Percentiles rank a stretch among this genome's conserved stretches.
These are phyloP conservation scores for Trematomus bernacchii DNA, from an alignment of 2,797 vertebrate species.

Conservation along the genomic window DNA sequence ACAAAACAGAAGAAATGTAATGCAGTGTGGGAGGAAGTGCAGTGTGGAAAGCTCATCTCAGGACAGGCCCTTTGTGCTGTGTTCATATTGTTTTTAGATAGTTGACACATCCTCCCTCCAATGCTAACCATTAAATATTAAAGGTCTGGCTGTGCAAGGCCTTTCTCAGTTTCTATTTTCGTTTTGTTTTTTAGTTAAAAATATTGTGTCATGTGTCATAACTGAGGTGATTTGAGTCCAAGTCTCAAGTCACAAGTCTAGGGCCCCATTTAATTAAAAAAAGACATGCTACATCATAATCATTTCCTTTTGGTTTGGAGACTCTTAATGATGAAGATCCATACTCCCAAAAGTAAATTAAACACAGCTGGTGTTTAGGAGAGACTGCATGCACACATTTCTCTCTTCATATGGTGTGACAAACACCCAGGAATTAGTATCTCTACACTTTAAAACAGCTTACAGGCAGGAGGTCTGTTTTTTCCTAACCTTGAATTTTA, in stretches of 20 bases:
- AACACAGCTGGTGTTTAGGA: constrained; percentile 12
- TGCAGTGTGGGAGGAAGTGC: neutral
- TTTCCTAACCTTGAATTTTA: neutral
- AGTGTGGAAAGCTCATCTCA: constrained; percentile 4
- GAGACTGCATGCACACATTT: neutral
- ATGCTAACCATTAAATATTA: constrained; percentile 18
- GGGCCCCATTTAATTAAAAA: neutral
- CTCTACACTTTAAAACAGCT: constrained; percentile 2
- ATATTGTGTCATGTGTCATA: neutral
- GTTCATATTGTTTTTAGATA: constrained; percentile 18
- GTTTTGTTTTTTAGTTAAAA: neutral
- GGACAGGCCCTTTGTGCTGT: constrained; percentile 6
- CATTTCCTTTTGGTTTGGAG: neutral
- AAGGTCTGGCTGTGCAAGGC: neutral
- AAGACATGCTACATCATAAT: neutral
- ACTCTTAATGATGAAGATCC: neutral
- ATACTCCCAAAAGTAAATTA: neutral
- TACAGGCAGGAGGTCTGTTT: neutral
- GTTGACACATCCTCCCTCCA: neutral
- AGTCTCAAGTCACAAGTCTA: neutral
- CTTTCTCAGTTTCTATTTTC: neutral
- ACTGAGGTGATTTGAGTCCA: neutral
- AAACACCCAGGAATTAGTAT: constrained; percentile 3
- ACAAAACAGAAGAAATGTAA: neutral
- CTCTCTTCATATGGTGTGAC: constrained; percentile 2